phyloP scores from a whole-genome alignment of 2,797 vertebrate genomes.

The Sebastes dallii region DNA sequence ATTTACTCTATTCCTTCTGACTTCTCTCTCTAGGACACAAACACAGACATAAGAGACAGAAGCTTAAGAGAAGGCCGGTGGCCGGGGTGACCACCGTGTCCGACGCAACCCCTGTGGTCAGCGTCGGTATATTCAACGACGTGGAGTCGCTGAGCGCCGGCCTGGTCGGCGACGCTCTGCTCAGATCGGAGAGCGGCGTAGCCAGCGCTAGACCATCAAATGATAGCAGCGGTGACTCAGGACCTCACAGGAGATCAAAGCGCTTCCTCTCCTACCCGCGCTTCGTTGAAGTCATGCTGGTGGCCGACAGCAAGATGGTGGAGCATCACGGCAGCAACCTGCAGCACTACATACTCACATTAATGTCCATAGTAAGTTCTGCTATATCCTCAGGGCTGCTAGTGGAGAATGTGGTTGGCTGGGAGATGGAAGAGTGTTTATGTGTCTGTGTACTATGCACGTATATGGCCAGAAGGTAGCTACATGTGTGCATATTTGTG shows the following conservation, averaged over 20 bases:
- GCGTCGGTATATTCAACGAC: constrained; percentile 79
- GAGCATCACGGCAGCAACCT: constrained; percentile 95
- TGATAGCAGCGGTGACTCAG: constrained; percentile 80
- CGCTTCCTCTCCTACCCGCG: constrained; percentile 98
- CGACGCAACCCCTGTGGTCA: constrained; percentile 42
- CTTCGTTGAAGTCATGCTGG: constrained; percentile 98
- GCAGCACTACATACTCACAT: constrained; percentile 96
- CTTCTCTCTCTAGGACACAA: constrained; percentile 82
- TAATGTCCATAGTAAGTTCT: constrained; percentile 99
- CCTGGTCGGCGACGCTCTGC: constrained; percentile 74
- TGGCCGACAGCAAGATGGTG: constrained; percentile 98
- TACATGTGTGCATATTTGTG: neutral
- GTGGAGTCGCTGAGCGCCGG: constrained; percentile 81
- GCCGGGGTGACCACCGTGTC: constrained; percentile 40
- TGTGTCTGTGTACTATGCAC: neutral
- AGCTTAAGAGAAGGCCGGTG: constrained; percentile 72
- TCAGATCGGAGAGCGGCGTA: constrained; percentile 65
- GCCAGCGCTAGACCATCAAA: constrained; percentile 69
- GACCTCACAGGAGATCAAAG: constrained; percentile 90
- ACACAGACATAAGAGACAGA: constrained; percentile 82
- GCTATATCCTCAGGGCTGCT: neutral
- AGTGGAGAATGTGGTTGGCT: neutral
- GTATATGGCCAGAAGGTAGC: neutral
- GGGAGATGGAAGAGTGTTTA: neutral
- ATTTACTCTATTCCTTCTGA: constrained; percentile 39